Evolutionary conservation across 2,113 vertebrate genomes (phyloP).

Genomic region (Tautogolabrus adspersus): DNA sequence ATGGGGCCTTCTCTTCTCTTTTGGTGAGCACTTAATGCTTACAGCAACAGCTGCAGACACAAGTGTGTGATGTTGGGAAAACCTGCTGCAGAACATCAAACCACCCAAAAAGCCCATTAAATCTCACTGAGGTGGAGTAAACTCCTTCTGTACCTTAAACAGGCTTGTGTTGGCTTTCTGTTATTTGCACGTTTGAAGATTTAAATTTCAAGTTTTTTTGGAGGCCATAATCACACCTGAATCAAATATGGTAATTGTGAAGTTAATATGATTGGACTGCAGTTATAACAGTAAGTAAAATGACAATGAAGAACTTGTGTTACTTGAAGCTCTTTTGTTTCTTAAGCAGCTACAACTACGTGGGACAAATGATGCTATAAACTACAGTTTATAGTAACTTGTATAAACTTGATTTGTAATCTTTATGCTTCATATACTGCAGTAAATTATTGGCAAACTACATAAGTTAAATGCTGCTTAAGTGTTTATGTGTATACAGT

Average conservation of each 20-base stretch:
- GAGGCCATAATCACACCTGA: constrained; percentile 15
- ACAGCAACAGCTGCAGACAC: constrained; percentile 77
- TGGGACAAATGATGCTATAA: too few relatives aligned
- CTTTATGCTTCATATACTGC: too few relatives aligned
- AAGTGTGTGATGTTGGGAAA: constrained; percentile 74
- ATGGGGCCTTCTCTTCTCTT: constrained; percentile 63
- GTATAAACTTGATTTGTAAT: too few relatives aligned
- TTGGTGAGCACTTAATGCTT: constrained; percentile 63
- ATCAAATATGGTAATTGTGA: neutral
- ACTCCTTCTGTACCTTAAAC: constrained; percentile 35
- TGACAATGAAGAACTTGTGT: neutral
- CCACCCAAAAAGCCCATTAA: constrained; percentile 62
- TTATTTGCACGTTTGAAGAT: constrained; percentile 35
- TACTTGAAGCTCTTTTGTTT: too few relatives aligned
- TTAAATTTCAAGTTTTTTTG: constrained; percentile 14
- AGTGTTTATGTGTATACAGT: too few relatives aligned
- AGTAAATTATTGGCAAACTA: too few relatives aligned
- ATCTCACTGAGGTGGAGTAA: constrained; percentile 37
- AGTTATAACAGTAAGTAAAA: neutral
- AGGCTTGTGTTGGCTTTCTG: constrained; percentile 6
- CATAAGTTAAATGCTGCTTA: too few relatives aligned
- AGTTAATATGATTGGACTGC: neutral
- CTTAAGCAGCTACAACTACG: too few relatives aligned
- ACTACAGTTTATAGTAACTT: too few relatives aligned
- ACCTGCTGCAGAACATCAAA: constrained; percentile 76